A percentile compares a stretch with the other conserved stretches of the same genome.
phyloP scores from a whole-genome alignment of 2,888 invertebrate species.

The Lypha dubia region DNA sequence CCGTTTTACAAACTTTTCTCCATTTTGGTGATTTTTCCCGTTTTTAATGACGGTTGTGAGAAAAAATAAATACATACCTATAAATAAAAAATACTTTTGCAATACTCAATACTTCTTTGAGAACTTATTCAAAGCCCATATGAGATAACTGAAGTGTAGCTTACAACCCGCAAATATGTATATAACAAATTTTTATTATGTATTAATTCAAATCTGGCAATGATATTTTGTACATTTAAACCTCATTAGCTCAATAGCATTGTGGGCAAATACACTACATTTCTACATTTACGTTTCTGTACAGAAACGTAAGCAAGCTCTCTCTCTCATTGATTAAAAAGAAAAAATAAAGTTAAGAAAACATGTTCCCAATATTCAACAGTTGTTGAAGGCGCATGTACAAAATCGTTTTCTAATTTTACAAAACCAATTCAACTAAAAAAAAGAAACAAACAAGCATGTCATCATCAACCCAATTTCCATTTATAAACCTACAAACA shows the following conservation, averaged over 20 bases:
- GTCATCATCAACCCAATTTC: slow-evolving; percentile 72
- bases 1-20: too few species aligned
- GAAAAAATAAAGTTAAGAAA: not conserved
- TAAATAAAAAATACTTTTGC: too few species aligned
- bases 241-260: not conserved
- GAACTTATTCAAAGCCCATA: too few species aligned
- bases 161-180: too few species aligned
- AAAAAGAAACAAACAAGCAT: not conserved
- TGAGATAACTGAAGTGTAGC: too few species aligned
- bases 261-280: not conserved
- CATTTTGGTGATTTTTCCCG: too few species aligned
- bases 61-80: too few species aligned
- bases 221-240: not conserved
- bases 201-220: slow-evolving; percentile 47
- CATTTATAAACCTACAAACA: slow-evolving; percentile 67
- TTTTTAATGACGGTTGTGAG: too few species aligned
- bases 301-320: slow-evolving; percentile 33
- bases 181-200: too few species aligned
- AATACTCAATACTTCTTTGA: too few species aligned
- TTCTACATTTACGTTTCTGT: not conserved
- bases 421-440: slow-evolving; percentile 15
- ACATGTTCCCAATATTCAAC: slow-evolving; percentile 55
- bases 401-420: slow-evolving; percentile 23
- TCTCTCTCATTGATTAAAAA: slow-evolving; percentile 28
- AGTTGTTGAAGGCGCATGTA: slow-evolving; percentile 67